Conservation (phyloP, 2,888 invertebrate genomes). For the Eulithis prunata region DNA sequence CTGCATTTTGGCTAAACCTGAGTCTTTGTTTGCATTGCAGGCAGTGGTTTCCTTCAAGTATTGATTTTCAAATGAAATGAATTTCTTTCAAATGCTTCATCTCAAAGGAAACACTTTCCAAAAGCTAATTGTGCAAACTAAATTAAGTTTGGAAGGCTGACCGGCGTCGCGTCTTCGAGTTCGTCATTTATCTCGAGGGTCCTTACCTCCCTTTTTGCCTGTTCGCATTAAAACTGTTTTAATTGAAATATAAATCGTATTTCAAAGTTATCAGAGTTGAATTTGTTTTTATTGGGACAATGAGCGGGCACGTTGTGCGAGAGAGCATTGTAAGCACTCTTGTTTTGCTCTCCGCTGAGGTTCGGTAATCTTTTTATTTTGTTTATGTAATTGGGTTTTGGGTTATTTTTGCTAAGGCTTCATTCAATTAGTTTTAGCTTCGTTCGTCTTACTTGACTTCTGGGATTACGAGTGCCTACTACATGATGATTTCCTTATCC, state of each 20-base stretch:
- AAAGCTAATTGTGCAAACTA: constrained; percentile 70
- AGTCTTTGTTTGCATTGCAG: background rate
- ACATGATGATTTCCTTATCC: too few species aligned
- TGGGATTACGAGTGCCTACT: background rate
- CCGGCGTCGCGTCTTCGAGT: constrained; percentile 48
- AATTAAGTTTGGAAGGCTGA: constrained; percentile 64
- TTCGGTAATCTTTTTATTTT: constrained; percentile 54
- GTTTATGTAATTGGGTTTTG: constrained; percentile 50
- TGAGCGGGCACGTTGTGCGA: constrained; percentile 34
- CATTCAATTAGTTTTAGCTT: constrained; percentile 20
- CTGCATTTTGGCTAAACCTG: constrained; percentile 4
- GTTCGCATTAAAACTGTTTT: constrained; percentile 56
- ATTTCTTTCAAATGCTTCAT: constrained; percentile 49
- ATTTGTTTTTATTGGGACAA: constrained; percentile 55
- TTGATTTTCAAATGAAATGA: constrained; percentile 40
- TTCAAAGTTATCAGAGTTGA: constrained; percentile 61
- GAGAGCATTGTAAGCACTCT: constrained; percentile 52
- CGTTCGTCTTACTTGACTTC: constrained; percentile 9
- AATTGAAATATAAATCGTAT: constrained; percentile 64
- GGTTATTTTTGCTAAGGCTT: constrained; percentile 31
- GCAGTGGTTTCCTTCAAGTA: constrained; percentile 30
- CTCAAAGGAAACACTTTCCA: constrained; percentile 55
- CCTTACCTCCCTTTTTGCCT: constrained; percentile 57
- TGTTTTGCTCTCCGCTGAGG: constrained; percentile 55
- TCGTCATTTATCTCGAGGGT: constrained; percentile 64